Conservation (phyloP, 2,113 vertebrate species). For the Lepus europaeus region DNA sequence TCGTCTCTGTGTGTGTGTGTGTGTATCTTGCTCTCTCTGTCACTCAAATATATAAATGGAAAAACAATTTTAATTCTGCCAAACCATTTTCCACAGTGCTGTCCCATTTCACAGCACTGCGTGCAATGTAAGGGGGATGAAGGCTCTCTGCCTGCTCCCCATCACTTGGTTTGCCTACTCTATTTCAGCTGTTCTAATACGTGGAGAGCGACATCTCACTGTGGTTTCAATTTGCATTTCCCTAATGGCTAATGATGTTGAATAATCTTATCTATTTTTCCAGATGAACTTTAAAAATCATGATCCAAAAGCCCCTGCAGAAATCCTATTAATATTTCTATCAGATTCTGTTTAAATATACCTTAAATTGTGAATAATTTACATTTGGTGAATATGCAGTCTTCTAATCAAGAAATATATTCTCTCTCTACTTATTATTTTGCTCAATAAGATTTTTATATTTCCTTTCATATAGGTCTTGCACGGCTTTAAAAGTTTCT, state of each 20-base stretch:
- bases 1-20: too few species aligned
- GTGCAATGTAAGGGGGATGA: not conserved
- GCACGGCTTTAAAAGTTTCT: not conserved
- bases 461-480: not conserved
- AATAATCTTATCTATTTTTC: not conserved
- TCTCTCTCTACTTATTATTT: not conserved
- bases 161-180: not conserved
- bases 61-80: too few species aligned
- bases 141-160: not conserved
- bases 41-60: too few species aligned
- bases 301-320: not conserved
- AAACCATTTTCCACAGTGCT: not conserved
- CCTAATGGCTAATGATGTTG: not conserved
- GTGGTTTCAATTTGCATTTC: constrained; percentile 5
- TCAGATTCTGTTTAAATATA: not conserved
- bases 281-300: constrained; percentile 50
- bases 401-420: not conserved
- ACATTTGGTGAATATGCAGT: not conserved
- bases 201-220: not conserved
- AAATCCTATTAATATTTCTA: constrained; percentile 6
- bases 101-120: not conserved
- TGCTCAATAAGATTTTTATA: not conserved
- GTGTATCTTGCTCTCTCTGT: too few species aligned
- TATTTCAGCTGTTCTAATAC: not conserved
- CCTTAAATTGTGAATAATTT: constrained; percentile 17